Evolutionary conservation across 37 sponge, comb jelly and placozoan genomes (phyloP).

Genomic region (Eunapius fragilis): DNA sequence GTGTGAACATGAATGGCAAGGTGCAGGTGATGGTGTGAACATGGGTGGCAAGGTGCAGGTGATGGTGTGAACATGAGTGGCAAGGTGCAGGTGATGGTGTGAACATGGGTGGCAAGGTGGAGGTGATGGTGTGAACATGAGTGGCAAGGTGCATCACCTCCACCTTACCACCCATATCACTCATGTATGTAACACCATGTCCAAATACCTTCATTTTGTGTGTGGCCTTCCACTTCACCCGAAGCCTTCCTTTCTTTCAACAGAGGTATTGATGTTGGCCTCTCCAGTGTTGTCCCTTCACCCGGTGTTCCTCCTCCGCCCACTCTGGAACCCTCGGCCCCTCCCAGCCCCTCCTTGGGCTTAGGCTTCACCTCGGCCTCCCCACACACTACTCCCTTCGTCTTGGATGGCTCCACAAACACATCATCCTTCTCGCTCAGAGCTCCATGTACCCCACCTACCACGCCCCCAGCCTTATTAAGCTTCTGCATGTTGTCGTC

Average conservation of each 20-base stretch:
- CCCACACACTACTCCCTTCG: background rate
- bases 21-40: no score
- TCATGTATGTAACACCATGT: no score
- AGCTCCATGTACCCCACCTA: background rate
- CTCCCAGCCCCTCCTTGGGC: background rate
- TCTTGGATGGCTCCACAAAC: slow-evolving; percentile 20
- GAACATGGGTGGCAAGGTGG: no score
- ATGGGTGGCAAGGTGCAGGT: no score
- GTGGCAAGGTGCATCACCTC: no score
- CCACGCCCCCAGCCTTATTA: slow-evolving; percentile 1
- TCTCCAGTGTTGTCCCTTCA: background rate
- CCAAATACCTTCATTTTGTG: slow-evolving; percentile 4
- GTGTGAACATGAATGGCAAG: no score
- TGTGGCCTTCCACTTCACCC: background rate
- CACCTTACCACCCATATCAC: no score
- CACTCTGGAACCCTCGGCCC: background rate
- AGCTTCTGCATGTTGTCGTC: slow-evolving; percentile 51
- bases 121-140: no score
- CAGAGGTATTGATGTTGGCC: background rate
- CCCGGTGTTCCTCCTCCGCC: background rate
- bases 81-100: no score
- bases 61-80: no score
- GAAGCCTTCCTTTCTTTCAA: background rate
- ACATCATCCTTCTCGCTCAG: slow-evolving; percentile 60
- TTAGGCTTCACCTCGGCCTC: background rate